Evolutionary conservation across 1,140 invertebrate species (phyloP), one percentile per base, ranked within the genome.

Genomic region (Zophobas atratus): DNA sequence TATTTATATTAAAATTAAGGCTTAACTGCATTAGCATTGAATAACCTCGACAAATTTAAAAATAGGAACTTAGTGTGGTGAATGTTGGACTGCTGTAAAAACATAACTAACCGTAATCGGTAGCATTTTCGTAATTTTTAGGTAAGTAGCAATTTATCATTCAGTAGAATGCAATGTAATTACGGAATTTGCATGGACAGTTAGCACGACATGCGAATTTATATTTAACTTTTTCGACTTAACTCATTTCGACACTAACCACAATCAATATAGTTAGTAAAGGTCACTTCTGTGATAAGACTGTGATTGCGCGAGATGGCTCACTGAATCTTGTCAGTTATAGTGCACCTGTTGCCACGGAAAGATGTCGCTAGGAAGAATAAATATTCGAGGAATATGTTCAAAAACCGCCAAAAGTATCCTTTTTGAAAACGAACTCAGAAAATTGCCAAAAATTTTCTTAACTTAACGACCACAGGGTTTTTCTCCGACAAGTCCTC

Each of bases 141-240:
- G 38, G 39, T 38, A 56, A 36, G 71, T 32, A 38, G 20, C 32
- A 73, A 55, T 73, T 73, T 51, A 49, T n/a, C 39, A 41, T 55
- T 71, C 32, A 34, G 36, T 49, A 41, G 2, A 8, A 70, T 43
- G 34, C 5, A 34, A 48, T 46, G n/a, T 73, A 73, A 73, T 73
- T 73, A 73, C 20, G n/a, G 33, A n/a, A 49, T 73, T 73, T 39
- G 36, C 71, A 73, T 73, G 38, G 34, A 6, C 36, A 49, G 36
- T 53, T 73, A 53, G 36, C 49, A 73, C 51, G 71, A 38, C 32
- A 73, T 56, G 49, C n/a, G 39, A 49, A 73, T 73, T 73, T 67
- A 57, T 67, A 43, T 41, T 32, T 67, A 67, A 67, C 60, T 67
- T 67, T 67, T 67, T 63, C 36, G 38, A 33, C 60, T 43, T 43